Conservation (phyloP, 92 coral and sea anemone genomes). For the Pocillopora grandis region DNA sequence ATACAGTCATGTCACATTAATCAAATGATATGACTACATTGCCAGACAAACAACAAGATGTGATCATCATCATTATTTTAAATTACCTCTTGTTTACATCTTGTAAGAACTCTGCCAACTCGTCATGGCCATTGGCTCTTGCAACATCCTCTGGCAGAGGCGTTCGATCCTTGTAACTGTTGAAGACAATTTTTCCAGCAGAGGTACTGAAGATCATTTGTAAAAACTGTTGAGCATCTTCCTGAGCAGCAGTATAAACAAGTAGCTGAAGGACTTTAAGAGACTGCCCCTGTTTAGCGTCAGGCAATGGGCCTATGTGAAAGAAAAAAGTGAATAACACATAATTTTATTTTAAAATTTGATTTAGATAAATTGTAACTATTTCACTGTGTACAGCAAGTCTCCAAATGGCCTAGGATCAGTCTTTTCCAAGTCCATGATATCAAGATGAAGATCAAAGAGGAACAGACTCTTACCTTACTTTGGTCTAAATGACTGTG, state of each 20-base stretch:
- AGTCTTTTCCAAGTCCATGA: too few species aligned
- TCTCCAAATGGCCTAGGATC: too few species aligned
- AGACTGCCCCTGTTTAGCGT: neutral
- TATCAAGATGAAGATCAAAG: too few species aligned
- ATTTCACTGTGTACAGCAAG: too few species aligned
- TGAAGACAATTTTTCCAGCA: conserved; percentile 24
- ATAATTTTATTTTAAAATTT: too few species aligned
- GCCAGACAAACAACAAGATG: too few species aligned
- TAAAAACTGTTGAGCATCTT: conserved; percentile 34
- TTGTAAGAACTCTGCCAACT: conserved; percentile 27
- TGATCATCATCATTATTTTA: neutral
- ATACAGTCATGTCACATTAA: neutral
- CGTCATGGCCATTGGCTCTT: conserved; percentile 39
- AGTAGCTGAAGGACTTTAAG: conserved; percentile 31
- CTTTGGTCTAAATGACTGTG: too few species aligned
- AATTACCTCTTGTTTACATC: conserved; percentile 22
- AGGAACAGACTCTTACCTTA: too few species aligned
- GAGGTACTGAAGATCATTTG: conserved; percentile 47
- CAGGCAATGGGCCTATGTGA: neutral
- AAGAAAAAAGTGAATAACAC: too few species aligned
- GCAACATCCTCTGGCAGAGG: conserved; percentile 53
- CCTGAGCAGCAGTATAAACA: conserved; percentile 42
- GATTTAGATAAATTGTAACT: too few species aligned
- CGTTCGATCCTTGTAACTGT: conserved; percentile 20
- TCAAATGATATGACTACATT: too few species aligned